phyloP scores from a whole-genome alignment of 2,113 vertebrate species.

The Porphyrio hochstetteri region DNA sequence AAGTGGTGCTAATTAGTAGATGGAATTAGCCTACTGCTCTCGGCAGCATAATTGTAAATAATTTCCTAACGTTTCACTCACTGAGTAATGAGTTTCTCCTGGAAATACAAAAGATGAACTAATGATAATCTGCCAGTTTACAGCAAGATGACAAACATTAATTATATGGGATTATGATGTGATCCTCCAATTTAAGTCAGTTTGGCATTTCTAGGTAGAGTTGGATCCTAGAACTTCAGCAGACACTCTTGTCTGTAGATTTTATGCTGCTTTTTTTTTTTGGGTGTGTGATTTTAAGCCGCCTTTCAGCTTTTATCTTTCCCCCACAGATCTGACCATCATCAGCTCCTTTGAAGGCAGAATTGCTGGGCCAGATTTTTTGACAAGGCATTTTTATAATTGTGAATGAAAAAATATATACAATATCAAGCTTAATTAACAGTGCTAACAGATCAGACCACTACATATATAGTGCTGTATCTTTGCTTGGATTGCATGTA shows the following conservation, averaged over 20 bases:
- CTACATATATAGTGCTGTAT: not conserved
- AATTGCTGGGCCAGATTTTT: not conserved
- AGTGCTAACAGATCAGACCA: rapidly evolving
- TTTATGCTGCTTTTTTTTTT: not conserved
- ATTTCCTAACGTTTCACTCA: constrained; percentile 53
- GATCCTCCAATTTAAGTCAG: constrained; percentile 47
- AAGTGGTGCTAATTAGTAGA: constrained; percentile 65
- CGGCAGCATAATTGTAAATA: constrained; percentile 65
- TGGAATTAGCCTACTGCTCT: constrained; percentile 68
- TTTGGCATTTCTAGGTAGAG: constrained; percentile 4
- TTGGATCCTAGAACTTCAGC: not conserved
- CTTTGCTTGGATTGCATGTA: not conserved
- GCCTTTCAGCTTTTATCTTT: not conserved
- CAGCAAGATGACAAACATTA: constrained; percentile 58
- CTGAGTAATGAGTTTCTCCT: constrained; percentile 57
- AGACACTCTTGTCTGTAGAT: not conserved
- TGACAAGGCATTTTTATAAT: not conserved
- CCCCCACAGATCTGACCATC: not conserved
- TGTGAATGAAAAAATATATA: not conserved
- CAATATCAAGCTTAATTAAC: not conserved
- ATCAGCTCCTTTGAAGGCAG: not conserved
- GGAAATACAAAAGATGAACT: constrained; percentile 69
- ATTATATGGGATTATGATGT: constrained; percentile 48
- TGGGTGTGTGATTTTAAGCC: not conserved
- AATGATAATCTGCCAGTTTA: constrained; percentile 67